These are phyloP conservation scores for Minunthozetes semirufus DNA, from an alignment of 2,888 invertebrate species.

Conservation along the genomic window DNA sequence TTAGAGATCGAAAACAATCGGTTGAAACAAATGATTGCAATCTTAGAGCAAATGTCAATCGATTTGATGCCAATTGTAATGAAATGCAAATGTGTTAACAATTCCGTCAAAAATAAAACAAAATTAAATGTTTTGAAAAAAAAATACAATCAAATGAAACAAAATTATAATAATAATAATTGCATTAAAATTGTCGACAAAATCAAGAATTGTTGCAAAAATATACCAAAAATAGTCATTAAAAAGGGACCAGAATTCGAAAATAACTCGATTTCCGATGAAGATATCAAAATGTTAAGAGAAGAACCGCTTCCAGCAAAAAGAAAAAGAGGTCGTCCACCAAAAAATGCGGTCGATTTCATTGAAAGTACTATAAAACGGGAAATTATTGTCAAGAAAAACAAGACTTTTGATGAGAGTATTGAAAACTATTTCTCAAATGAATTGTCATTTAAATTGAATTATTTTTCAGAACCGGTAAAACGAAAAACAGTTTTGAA, in stretches of 20 bases:
- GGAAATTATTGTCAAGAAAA: neutral
- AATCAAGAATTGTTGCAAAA: neutral
- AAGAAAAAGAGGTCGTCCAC: neutral
- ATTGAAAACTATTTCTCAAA: neutral
- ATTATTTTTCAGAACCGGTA: neutral
- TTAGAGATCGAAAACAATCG: neutral
- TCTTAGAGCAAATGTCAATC: neutral
- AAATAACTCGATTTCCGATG: neutral
- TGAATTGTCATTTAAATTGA: neutral
- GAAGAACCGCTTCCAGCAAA: neutral
- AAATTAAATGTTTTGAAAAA: constrained; percentile 8
- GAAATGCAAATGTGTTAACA: constrained; percentile 8
- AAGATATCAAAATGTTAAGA: neutral
- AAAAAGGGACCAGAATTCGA: neutral
- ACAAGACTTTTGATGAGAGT: neutral
- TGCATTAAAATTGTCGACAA: neutral
- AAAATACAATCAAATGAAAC: neutral
- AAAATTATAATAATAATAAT: neutral
- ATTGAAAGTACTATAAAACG: neutral
- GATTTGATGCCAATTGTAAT: neutral
- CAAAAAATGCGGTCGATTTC: neutral
- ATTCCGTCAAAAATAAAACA: neutral
- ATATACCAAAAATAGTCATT: neutral
- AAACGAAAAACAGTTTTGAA: neutral
- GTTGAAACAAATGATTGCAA: neutral